Conservation (phyloP, 2,113 vertebrate genomes). For the Reinhardtius hippoglossoides region DNA sequence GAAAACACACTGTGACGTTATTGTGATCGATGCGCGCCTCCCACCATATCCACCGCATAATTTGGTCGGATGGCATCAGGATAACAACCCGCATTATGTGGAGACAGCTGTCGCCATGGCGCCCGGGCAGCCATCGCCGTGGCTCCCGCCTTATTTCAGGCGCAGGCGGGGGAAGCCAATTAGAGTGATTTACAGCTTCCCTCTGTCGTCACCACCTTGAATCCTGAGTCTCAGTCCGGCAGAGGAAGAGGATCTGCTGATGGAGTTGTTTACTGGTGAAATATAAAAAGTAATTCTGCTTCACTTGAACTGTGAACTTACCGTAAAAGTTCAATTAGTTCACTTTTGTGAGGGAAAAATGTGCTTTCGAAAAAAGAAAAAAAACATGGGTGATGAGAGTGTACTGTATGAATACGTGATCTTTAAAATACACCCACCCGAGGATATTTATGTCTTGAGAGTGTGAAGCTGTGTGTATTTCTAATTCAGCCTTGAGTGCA, state of each 20-base stretch:
- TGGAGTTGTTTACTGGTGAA: conserved; percentile 33
- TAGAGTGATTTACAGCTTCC: conserved; percentile 74
- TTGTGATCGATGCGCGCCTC: conserved; percentile 75
- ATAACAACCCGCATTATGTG: conserved; percentile 79
- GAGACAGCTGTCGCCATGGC: conserved; percentile 79
- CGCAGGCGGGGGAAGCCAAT: conserved; percentile 75
- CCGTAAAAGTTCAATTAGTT: conserved; percentile 8
- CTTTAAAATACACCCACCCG: neutral
- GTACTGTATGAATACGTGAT: neutral
- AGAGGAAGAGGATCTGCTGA: neutral
- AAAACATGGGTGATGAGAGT: too few species aligned
- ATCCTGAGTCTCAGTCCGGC: conserved; percentile 46
- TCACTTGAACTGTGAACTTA: conserved; percentile 7
- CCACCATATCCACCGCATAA: conserved; percentile 65
- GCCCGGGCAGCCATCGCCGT: conserved; percentile 55
- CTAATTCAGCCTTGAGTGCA: neutral
- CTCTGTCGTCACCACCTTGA: conserved; percentile 67
- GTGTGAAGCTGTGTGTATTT: neutral
- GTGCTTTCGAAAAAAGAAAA: too few species aligned
- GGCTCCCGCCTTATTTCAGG: conserved; percentile 65
- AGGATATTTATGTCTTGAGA: neutral
- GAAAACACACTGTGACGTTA: conserved; percentile 74
- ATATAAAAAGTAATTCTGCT: conserved; percentile 24
- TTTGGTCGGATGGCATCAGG: conserved; percentile 73
- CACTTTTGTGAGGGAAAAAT: neutral